Conservation (phyloP, 2,113 vertebrate genomes). For the Empidonax traillii region DNA sequence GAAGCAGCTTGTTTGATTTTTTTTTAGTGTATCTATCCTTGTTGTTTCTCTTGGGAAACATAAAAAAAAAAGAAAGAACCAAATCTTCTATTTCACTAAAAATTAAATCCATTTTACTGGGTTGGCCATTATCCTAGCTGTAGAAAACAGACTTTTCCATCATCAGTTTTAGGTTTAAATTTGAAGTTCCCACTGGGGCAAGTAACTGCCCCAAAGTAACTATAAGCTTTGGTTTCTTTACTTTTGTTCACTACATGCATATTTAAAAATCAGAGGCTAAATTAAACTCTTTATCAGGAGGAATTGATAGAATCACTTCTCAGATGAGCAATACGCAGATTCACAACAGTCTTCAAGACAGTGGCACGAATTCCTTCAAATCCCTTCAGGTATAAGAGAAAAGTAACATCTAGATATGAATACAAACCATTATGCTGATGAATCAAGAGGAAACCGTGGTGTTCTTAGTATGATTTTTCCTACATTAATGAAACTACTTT, state of each 20-base stretch:
- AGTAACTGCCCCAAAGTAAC: background rate
- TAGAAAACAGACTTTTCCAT: background rate
- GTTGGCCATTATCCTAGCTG: background rate
- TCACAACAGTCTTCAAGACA: background rate
- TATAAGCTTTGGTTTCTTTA: background rate
- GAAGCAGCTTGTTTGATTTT: background rate
- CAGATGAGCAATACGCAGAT: background rate
- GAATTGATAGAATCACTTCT: background rate
- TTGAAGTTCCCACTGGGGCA: background rate
- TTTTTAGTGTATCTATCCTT: background rate
- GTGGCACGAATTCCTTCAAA: background rate
- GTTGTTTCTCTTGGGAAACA: accelerated
- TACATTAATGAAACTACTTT: background rate
- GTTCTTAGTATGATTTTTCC: background rate
- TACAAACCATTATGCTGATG: background rate
- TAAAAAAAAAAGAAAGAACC: background rate
- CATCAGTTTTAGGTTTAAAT: background rate
- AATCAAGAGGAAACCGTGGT: background rate
- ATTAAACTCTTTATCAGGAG: background rate
- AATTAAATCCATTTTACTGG: background rate
- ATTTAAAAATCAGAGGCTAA: background rate
- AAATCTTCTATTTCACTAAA: background rate
- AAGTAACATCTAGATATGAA: background rate
- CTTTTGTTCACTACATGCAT: background rate
- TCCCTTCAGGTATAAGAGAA: background rate